phyloP scores from a whole-genome alignment of 2,888 invertebrate species.

The Caenorhabditis sinica region DNA sequence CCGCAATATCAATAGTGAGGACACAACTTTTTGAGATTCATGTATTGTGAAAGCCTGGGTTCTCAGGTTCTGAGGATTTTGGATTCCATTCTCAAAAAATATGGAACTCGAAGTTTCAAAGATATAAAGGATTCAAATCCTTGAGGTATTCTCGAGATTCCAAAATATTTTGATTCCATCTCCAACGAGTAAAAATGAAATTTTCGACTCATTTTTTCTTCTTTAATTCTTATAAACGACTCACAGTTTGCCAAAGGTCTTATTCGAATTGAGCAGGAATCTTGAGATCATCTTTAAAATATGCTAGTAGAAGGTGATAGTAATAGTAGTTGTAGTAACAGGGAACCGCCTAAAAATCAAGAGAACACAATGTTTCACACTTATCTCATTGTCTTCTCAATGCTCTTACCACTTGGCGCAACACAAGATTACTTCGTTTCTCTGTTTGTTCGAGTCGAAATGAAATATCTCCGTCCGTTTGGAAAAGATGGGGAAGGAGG shows the following conservation, averaged over 20 bases:
- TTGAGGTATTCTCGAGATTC: no score
- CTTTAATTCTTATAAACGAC: neutral
- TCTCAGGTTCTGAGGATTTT: no score
- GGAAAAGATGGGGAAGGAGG: no score
- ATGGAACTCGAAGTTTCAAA: no score
- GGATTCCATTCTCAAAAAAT: no score
- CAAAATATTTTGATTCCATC: no score
- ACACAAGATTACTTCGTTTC: neutral
- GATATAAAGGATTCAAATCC: no score
- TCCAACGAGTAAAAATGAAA: no score
- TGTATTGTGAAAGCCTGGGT: no score
- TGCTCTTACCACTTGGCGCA: conserved; percentile 43
- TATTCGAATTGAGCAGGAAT: conserved; percentile 25
- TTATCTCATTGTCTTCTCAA: neutral
- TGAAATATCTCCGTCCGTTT: conserved; percentile 3
- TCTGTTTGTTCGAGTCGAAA: conserved; percentile 49
- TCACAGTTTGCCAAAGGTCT: conserved; percentile 30
- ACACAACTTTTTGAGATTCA: no score
- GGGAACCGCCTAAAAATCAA: conserved; percentile 29
- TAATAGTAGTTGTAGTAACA: neutral
- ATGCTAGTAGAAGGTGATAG: conserved; percentile 13
- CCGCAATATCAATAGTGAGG: no score
- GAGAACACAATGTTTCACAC: neutral
- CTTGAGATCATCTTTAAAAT: conserved; percentile 52
- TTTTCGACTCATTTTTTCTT: no score